A percentile compares a stretch with the other conserved stretches of the same genome.
Evolutionary conservation across 2,113 vertebrate species (phyloP).

Genomic region (Xyrauchen texanus): DNA sequence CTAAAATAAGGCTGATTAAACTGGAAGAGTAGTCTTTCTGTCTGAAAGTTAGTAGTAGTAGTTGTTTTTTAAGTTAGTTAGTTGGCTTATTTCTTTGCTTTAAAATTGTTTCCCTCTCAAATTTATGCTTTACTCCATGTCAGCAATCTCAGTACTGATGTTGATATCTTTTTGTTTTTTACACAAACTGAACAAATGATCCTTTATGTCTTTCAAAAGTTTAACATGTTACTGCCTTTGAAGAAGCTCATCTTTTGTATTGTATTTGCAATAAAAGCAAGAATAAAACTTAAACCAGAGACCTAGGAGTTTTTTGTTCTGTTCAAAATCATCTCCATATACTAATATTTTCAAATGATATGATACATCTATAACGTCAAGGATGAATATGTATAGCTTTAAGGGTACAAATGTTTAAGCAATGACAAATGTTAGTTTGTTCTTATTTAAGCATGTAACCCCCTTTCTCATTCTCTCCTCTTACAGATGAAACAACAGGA

Average conservation of each 20-base stretch:
- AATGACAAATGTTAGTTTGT: not conserved
- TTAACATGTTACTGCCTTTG: conserved; percentile 77
- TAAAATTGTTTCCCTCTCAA: conserved; percentile 73
- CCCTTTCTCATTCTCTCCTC: not conserved
- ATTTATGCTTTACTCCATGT: conserved; percentile 44
- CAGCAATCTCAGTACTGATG: conserved; percentile 57
- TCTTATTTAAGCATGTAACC: not conserved
- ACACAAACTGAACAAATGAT: conserved; percentile 83
- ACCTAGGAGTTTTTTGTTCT: conserved; percentile 4
- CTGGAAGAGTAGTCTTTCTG: conserved; percentile 77
- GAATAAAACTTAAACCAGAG: conserved; percentile 76
- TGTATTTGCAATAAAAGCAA: conserved; percentile 94
- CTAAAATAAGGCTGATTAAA: conserved; percentile 67
- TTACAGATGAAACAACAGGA: not conserved
- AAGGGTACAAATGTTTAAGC: not conserved
- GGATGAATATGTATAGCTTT: not conserved
- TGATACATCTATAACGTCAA: not conserved
- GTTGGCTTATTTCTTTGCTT: conserved; percentile 54
- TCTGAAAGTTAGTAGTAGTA: conserved; percentile 59
- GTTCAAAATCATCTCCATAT: not conserved
- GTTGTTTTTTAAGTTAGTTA: conserved; percentile 43
- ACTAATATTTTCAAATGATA: not conserved
- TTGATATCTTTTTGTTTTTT: conserved; percentile 39
- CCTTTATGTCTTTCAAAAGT: conserved; percentile 70
- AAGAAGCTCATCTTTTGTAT: conserved; percentile 90